These are phyloP conservation scores for Megaleporinus macrocephalus DNA, from an alignment of 2,113 vertebrate genomes.

Conservation along the genomic window DNA sequence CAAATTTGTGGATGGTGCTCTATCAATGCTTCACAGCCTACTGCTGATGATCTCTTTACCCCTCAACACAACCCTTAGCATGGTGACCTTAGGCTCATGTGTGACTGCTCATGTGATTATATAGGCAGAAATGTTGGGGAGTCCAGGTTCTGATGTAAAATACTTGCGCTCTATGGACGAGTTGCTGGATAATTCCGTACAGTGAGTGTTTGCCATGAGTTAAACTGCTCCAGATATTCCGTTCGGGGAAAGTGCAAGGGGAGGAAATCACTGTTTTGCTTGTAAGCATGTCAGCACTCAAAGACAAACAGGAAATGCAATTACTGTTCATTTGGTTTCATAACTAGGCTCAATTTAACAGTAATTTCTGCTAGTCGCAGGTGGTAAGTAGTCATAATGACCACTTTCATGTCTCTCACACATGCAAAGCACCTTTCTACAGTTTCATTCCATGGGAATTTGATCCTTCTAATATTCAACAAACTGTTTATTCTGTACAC, in stretches of 20 bases:
- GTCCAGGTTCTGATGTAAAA: slow-evolving; percentile 10
- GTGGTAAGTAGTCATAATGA: slow-evolving; percentile 74
- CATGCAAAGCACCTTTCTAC: slow-evolving; percentile 60
- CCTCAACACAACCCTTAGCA: neutral
- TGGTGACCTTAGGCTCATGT: neutral
- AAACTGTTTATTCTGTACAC: slow-evolving; percentile 70
- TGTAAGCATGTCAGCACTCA: slow-evolving; percentile 47
- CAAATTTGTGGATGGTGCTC: neutral
- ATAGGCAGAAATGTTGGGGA: slow-evolving; percentile 2
- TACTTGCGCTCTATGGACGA: slow-evolving; percentile 1
- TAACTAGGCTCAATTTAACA: slow-evolving; percentile 72
- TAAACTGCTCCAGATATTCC: slow-evolving; percentile 7
- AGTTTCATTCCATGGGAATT: slow-evolving; percentile 70
- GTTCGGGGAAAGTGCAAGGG: neutral
- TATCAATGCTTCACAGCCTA: neutral
- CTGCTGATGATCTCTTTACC: neutral
- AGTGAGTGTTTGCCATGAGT: neutral
- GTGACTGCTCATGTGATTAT: neutral
- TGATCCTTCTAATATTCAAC: slow-evolving; percentile 70
- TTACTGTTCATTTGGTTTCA: slow-evolving; percentile 69
- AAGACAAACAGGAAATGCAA: slow-evolving; percentile 76
- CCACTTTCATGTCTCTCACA: slow-evolving; percentile 69
- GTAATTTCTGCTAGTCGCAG: slow-evolving; percentile 73
- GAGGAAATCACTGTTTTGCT: slow-evolving; percentile 48
- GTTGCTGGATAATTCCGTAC: neutral